Evolutionary conservation across 2,888 invertebrate species (phyloP), one percentile per base, ranked within the genome.

Genomic region (Proisotoma minuta): DNA sequence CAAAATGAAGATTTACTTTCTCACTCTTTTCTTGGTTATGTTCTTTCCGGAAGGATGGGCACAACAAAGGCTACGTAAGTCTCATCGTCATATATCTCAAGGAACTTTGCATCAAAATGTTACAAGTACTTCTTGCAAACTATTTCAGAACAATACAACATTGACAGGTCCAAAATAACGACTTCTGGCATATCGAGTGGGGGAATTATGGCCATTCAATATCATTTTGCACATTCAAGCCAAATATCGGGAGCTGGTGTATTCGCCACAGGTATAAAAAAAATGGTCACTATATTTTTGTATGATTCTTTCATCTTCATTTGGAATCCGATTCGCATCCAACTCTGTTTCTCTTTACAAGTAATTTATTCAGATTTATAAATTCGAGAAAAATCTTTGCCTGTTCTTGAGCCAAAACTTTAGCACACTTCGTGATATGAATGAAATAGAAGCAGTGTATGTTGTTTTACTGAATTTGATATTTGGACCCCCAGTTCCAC

Each of bases 111-210:
- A 20, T 10, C 5, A 47, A n/a, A n/a, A 47, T 47, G 12, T 18
- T 47, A 50, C 24, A 8, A n/a, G n/a, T n/a, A n/a, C n/a, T n/a
- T n/a, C n/a, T n/a, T n/a, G n/a, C n/a, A n/a, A n/a, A n/a, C n/a
- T n/a, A n/a, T 18, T 48, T 3, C 22, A 70, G 66, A 57, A 24
- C 43, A 26, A 10, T 56, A 66, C 63, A 75, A 76, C 69, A 75
- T 77, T 18, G 76, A 77, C 57, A 52, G 48, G 3, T 57, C 60
- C 4, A 63, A 70, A 18, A 66, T 77, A 0, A 77, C 76, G 0
- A 75, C 76, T 2, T 77, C 77, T 1, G 78, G 78, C 1, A 74
- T 77, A 23, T 76, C 76, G 3, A 75, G 77, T 12, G 78, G 78
- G 3, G 78, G 74, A n/a, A 74, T 73, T 56, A 77, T 78, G 76